Evolutionary conservation across 30 jellyfish, hydroid and myxozoan species (phyloP), one percentile per base, ranked within the genome.

Genomic region (Hydractinia symbiolongicarpus): DNA sequence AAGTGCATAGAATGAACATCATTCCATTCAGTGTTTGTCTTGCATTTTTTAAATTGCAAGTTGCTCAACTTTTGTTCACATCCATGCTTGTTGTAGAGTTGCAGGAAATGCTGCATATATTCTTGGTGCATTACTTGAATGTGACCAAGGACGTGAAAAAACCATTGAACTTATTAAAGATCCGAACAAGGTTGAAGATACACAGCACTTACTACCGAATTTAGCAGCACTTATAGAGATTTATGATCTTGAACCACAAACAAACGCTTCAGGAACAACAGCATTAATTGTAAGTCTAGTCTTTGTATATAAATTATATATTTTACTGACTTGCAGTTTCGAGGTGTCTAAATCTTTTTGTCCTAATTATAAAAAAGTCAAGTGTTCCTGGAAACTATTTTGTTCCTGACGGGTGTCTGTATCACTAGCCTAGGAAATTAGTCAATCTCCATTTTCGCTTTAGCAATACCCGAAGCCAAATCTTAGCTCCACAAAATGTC

Each of bases 101-200:
- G 81, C 97, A 53, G 97, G 97, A 7, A 82, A 90, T 54, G 97
- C 97, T 11, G 96, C 96, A 0, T 90, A 86, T 58, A 85, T 90
- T 53, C 81, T 90, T 55, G 97, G 97, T 50, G 84, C 95, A 53
- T 72, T 90, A 6, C 78, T 90, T 71, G 97, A 90, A 60, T 79
- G 88, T 2, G 96, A 86, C 30, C 88, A 78, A 61, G 97, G 97
- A 30, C 84, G 89, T 55, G 87, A 86, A 17, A 90, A 79, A 67
- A 60, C 86, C 5, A 67, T 79, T 55, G 85, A 88, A 14, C 77
- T 86, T 4, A 77, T 90, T 77, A 67, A 87, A 19, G 88, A 86
- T 62, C 87, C 86, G 13, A 64, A 72, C 57, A 83, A 81, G 16
- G 83, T 82, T 3, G 93, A 86, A 5, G 91, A 86, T 20, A 87